A percentile compares a stretch with the other conserved stretches of the same genome.
phyloP scores from a whole-genome alignment of 2,113 vertebrate genomes.

The Peromyscus californicus region DNA sequence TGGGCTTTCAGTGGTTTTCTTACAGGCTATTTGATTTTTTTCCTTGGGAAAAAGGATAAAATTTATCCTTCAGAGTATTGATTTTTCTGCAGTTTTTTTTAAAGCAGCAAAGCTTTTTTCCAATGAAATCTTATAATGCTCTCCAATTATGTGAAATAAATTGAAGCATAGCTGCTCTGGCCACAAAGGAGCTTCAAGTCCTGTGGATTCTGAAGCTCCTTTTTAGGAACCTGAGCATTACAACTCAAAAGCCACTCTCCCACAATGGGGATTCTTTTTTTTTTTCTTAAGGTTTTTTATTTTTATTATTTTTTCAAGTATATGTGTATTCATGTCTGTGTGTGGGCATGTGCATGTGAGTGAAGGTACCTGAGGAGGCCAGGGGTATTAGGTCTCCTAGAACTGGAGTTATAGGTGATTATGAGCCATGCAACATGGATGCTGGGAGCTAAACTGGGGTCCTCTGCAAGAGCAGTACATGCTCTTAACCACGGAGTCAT shows the following conservation, averaged over 20 bases:
- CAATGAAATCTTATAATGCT: background rate
- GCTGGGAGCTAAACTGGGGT: background rate
- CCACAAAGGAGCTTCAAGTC: background rate
- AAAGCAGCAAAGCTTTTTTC: background rate
- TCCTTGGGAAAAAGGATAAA: slow-evolving; percentile 6
- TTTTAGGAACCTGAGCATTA: background rate
- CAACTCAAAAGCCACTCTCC: background rate
- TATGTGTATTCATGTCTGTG: background rate
- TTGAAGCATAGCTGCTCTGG: background rate
- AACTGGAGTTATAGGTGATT: background rate
- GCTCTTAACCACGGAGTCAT: background rate
- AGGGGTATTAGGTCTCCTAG: background rate
- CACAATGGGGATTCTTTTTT: background rate
- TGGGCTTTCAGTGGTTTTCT: slow-evolving; percentile 36
- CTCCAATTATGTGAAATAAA: background rate
- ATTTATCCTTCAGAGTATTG: slow-evolving; percentile 6
- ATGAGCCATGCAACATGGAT: background rate
- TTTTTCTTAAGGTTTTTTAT: background rate
- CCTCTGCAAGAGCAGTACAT: background rate
- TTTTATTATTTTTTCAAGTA: background rate
- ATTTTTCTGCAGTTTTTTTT: background rate
- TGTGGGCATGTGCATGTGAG: background rate
- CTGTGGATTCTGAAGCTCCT: background rate
- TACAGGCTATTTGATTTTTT: slow-evolving; percentile 31
- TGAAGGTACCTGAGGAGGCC: background rate